Evolutionary conservation across 2,888 invertebrate genomes (phyloP), one percentile per base, ranked within the genome.

Genomic region (Leuctra nigra): DNA sequence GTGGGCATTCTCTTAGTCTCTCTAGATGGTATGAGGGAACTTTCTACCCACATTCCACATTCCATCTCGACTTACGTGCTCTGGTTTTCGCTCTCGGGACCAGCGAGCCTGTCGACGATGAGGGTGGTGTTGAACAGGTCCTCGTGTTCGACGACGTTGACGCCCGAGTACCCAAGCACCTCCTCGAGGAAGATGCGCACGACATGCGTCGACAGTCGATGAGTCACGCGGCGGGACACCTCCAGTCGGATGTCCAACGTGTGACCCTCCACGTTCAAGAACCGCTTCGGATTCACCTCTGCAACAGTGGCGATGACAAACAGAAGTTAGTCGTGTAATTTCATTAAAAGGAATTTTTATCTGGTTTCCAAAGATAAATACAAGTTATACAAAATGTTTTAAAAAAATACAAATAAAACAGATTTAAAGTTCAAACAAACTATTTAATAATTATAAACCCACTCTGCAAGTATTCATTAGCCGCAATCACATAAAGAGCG

Each of bases 151-250:
- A 70, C 62, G 4, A 77, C 67, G 13, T 66, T 66, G 1, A 79
- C 71, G 36, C 70, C 69, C 1, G 72, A 64, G 64, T 78, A 80
- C 6, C 76, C 74, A 1, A 79, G 67, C 7, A 74, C 69, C 61
- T 79, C 77, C 39, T 68, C 73, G 9, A 81, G 66, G 62, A 80
- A 79, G 56, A 82, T 80, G 58, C 73, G 76, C 69, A 80, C 81
- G 46, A 82, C 74, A 60, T 78, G 72, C 0, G 81, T 77, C 29
- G 73, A 72, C 36, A 84, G 67, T 58, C 78, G 76, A 64, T 84
- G 82, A 0, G 78, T 75, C 7, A 78, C 65, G 53, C 80, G 70
- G 25, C 70, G 70, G 0, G 82, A 78, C 1, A 78, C 73, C 65
- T 81, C 80, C 55, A 84, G 67, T 1, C 70, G 72, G 20, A 80